Evolutionary conservation across 2,113 vertebrate genomes (phyloP).

Genomic region (Hemibagrus wyckioides): DNA sequence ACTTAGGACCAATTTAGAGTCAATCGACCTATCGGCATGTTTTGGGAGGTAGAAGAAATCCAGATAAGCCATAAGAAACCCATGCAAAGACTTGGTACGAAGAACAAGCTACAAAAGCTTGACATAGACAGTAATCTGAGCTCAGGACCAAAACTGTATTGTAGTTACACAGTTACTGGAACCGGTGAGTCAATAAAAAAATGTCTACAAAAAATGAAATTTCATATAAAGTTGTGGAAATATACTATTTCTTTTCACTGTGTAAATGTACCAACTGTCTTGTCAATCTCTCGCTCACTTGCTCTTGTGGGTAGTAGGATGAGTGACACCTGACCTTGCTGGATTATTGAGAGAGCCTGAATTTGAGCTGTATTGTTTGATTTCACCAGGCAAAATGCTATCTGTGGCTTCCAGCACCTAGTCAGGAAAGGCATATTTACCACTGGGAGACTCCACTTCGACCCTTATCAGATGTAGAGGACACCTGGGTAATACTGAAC

Average conservation of each 20-base stretch:
- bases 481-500: constrained; percentile 61
- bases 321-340: constrained; percentile 45
- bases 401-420: constrained; percentile 41
- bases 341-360: constrained; percentile 47
- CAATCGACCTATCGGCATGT: neutral
- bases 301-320: neutral
- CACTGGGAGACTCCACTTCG: constrained; percentile 40
- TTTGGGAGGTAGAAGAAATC: neutral
- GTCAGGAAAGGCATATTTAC: constrained; percentile 50
- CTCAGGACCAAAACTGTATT: no score
- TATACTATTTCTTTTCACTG: constrained; percentile 11
- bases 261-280: constrained; percentile 5
- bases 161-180: neutral
- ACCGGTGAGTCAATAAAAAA: neutral
- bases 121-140: neutral
- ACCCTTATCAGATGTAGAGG: constrained; percentile 47
- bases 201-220: neutral
- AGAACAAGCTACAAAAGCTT: neutral
- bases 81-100: neutral
- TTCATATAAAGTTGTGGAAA: neutral
- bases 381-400: constrained; percentile 42
- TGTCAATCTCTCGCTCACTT: constrained; percentile 30
- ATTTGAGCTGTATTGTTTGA: constrained; percentile 48
- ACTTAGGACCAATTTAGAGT: neutral
- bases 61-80: neutral